Conservation (phyloP, 2,888 invertebrate genomes). For the Heliconius charithonia region DNA sequence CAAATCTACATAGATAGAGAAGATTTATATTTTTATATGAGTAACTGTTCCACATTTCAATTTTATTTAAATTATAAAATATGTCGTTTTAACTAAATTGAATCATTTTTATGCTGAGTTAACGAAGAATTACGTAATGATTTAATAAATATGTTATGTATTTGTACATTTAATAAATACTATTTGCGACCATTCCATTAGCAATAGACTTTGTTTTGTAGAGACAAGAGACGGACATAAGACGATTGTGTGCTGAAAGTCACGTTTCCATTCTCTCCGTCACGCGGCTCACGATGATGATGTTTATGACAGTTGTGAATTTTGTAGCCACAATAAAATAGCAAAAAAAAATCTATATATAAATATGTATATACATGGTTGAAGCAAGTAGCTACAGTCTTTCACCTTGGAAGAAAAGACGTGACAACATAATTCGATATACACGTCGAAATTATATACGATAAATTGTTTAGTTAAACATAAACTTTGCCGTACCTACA, state of each 20-base stretch:
- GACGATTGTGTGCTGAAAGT: constrained; percentile 36
- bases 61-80: neutral
- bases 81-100: no score
- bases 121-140: neutral
- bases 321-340: constrained; percentile 35
- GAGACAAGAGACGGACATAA: constrained; percentile 27
- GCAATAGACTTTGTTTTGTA: constrained; percentile 15
- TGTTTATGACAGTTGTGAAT: constrained; percentile 35
- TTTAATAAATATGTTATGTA: neutral
- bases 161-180: neutral
- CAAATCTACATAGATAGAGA: neutral
- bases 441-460: constrained; percentile 35
- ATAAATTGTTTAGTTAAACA: constrained; percentile 23
- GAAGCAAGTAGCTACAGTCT: constrained; percentile 12
- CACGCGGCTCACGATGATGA: constrained; percentile 42
- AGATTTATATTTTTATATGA: neutral
- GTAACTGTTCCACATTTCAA: neutral
- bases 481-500: constrained; percentile 10
- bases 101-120: no score
- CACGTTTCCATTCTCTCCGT: constrained; percentile 42
- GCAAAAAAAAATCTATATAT: constrained; percentile 34
- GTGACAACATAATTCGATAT: constrained; percentile 40
- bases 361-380: neutral
- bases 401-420: constrained; percentile 29
- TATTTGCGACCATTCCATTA: constrained; percentile 8